Percentiles rank a stretch among this genome's conserved stretches.
These are phyloP conservation scores for Amphilophus citrinellus DNA, from an alignment of 2,113 vertebrate species.

Conservation along the genomic window DNA sequence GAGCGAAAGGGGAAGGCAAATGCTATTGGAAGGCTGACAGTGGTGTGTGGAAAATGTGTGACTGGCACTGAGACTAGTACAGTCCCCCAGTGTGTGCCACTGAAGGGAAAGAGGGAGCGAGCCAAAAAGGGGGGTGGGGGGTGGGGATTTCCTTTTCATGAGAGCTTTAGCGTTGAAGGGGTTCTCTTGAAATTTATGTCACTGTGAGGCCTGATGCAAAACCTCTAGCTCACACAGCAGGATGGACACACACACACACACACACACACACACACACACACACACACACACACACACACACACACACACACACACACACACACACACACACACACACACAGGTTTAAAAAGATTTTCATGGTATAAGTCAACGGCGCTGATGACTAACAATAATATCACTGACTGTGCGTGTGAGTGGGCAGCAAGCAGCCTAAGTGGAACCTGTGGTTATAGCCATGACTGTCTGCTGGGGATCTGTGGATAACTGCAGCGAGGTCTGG, in stretches of 20 bases:
- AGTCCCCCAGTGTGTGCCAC: slow-evolving; percentile 75
- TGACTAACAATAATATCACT: slow-evolving; percentile 21
- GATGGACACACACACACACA: background rate
- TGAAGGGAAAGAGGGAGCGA: slow-evolving; percentile 46
- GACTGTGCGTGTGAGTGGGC: slow-evolving; percentile 21
- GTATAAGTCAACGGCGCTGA: slow-evolving; percentile 1
- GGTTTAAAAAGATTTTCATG: slow-evolving; percentile 2
- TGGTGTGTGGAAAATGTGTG: slow-evolving; percentile 79
- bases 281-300: no score
- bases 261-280: background rate
- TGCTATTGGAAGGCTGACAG: slow-evolving; percentile 63
- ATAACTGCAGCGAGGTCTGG: slow-evolving; percentile 17
- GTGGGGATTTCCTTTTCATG: slow-evolving; percentile 73
- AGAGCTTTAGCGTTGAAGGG: slow-evolving; percentile 57
- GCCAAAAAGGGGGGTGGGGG: slow-evolving; percentile 9
- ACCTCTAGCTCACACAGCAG: background rate
- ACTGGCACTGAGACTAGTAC: slow-evolving; percentile 62
- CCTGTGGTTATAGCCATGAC: background rate
- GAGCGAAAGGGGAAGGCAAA: slow-evolving; percentile 67
- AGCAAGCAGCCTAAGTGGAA: slow-evolving; percentile 4
- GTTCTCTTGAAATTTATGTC: slow-evolving; percentile 51
- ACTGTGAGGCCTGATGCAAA: background rate
- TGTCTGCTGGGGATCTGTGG: slow-evolving; percentile 27
- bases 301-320: no score
- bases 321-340: background rate